A percentile compares a stretch with the other conserved stretches of the same genome.
Conservation (phyloP, 2,113 vertebrate genomes). For the Halcyon senegalensis region DNA sequence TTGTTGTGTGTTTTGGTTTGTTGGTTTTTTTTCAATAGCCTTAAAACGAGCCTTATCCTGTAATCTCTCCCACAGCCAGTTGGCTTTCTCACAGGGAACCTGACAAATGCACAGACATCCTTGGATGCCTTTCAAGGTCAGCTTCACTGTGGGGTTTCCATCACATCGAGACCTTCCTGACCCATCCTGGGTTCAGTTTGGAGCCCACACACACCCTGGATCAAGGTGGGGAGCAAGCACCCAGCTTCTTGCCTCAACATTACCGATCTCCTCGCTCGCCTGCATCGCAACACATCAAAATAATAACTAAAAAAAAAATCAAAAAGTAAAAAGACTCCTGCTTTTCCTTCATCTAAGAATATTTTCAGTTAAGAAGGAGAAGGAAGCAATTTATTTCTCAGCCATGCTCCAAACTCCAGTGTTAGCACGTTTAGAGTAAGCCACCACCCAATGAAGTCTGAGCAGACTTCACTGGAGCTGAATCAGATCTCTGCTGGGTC, state of each 20-base stretch:
- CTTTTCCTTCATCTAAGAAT: background rate
- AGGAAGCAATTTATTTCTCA: constrained; percentile 62
- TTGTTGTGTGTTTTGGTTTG: background rate
- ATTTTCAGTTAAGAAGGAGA: background rate
- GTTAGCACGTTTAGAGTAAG: constrained; percentile 1
- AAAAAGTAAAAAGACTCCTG: too few relatives aligned
- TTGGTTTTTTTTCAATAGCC: background rate
- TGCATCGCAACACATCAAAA: background rate
- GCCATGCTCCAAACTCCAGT: constrained; percentile 55
- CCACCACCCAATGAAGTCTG: constrained; percentile 1
- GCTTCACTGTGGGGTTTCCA: background rate
- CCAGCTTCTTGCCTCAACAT: background rate
- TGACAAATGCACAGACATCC: background rate
- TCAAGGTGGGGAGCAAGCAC: background rate
- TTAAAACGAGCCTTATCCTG: background rate
- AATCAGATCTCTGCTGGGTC: constrained; percentile 15
- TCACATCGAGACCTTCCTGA: background rate
- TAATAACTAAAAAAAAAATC: background rate
- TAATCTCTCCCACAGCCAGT: accelerated
- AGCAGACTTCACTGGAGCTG: background rate
- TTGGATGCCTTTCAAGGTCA: background rate
- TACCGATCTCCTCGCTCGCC: background rate
- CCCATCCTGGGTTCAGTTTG: background rate
- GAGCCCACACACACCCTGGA: background rate
- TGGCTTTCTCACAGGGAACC: background rate